Percentiles rank a stretch among this genome's conserved stretches.
phyloP scores from a whole-genome alignment of 2,797 vertebrate species.

The Cirrhinus molitorella region DNA sequence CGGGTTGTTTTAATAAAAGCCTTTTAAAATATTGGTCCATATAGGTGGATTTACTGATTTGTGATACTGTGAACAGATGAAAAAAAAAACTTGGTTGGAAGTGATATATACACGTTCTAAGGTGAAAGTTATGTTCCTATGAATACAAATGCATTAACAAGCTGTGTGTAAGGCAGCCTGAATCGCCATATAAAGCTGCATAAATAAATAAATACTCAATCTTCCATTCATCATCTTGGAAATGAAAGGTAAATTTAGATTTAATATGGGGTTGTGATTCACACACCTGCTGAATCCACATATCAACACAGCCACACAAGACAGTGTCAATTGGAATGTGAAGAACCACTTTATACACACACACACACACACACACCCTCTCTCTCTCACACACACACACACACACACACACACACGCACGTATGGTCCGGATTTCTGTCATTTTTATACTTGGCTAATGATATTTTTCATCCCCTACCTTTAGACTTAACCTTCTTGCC shows the following conservation, averaged over 20 bases:
- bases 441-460: neutral
- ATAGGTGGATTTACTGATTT: constrained; percentile 53
- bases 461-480: neutral
- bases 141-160: constrained; percentile 52
- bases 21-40: constrained; percentile 54
- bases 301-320: constrained; percentile 61
- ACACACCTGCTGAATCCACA: constrained; percentile 40
- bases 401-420: constrained; percentile 49
- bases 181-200: constrained; percentile 31
- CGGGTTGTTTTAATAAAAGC: constrained; percentile 64
- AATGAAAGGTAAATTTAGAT: constrained; percentile 42
- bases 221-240: constrained; percentile 44
- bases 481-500: neutral
- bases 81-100: constrained; percentile 39
- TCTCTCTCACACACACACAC: neutral
- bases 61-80: constrained; percentile 53
- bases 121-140: constrained; percentile 41
- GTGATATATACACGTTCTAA: constrained; percentile 31
- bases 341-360: constrained; percentile 41
- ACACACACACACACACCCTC: constrained; percentile 11
- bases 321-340: constrained; percentile 67
- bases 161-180: constrained; percentile 30
- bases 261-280: constrained; percentile 40
- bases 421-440: neutral
- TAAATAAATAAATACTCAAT: constrained; percentile 47